Conservation (phyloP, 2,888 invertebrate species). For the Meloe dianella region DNA sequence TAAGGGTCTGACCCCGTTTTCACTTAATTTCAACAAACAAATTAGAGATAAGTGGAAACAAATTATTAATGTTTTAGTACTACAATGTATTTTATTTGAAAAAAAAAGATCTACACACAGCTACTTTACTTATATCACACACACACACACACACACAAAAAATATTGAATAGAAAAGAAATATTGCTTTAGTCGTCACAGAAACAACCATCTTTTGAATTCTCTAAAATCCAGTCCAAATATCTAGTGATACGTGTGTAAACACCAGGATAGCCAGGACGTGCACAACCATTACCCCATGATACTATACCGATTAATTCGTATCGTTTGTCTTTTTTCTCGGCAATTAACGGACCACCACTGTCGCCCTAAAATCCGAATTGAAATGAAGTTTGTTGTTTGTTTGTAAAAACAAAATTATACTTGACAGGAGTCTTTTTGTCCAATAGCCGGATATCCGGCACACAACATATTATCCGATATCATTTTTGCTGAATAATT, state of each 20-base stretch:
- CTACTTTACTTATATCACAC: slow-evolving; percentile 27
- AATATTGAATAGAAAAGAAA: background rate
- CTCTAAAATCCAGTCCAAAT: slow-evolving; percentile 79
- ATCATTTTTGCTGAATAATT: slow-evolving; percentile 86
- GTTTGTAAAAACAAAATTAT: slow-evolving; percentile 38
- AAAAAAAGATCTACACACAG: background rate
- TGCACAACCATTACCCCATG: slow-evolving; percentile 91
- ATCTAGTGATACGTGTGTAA: slow-evolving; percentile 82
- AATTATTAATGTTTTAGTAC: too few relatives aligned
- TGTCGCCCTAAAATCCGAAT: slow-evolving; percentile 54
- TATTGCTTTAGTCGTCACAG: slow-evolving; percentile 67
- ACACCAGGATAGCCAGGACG: slow-evolving; percentile 85
- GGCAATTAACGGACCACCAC: slow-evolving; percentile 60
- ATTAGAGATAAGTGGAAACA: background rate
- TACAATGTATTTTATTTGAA: background rate
- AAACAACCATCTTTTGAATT: slow-evolving; percentile 84
- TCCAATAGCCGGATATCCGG: slow-evolving; percentile 75
- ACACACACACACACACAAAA: too few relatives aligned
- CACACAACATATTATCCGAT: slow-evolving; percentile 87
- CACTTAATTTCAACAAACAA: background rate
- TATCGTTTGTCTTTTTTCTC: slow-evolving; percentile 71
- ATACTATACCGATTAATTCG: slow-evolving; percentile 85
- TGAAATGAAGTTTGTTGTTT: background rate
- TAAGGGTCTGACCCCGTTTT: background rate
- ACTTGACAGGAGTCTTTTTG: slow-evolving; percentile 85